Conservation (phyloP, 2,888 invertebrate genomes). For the Gnatocerus cornutus region DNA sequence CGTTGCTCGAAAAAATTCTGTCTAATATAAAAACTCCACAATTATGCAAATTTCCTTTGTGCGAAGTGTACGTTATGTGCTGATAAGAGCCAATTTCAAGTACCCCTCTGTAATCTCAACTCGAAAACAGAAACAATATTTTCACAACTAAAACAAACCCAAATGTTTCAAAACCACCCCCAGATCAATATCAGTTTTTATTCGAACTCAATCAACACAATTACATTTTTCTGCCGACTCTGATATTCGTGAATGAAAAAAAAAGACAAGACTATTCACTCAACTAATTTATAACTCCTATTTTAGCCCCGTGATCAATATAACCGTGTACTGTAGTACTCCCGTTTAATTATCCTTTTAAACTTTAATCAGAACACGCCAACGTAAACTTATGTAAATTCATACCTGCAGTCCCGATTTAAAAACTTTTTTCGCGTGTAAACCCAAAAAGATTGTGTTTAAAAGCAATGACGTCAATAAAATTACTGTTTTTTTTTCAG, state of each 20-base stretch:
- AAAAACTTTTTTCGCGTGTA: constrained; percentile 4
- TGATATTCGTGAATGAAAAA: too few relatives aligned
- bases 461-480: not conserved
- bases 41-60: constrained; percentile 3
- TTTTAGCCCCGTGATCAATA: too few relatives aligned
- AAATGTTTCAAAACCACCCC: too few relatives aligned
- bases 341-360: not conserved
- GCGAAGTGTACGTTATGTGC: not conserved
- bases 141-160: too few relatives aligned
- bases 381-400: constrained; percentile 21
- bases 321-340: too few relatives aligned
- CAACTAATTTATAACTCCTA: too few relatives aligned
- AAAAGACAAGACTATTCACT: too few relatives aligned
- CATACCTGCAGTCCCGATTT: not conserved
- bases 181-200: too few relatives aligned
- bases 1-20: too few relatives aligned
- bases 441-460: constrained; percentile 16
- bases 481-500: constrained; percentile 67
- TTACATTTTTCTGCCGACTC: too few relatives aligned
- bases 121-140: too few relatives aligned
- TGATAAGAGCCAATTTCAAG: not conserved
- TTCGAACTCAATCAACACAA: too few relatives aligned
- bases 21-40: not conserved
- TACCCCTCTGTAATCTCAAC: not conserved
- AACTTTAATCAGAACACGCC: constrained; percentile 10